phyloP scores from a whole-genome alignment of 1,140 invertebrate genomes.

The Leptopilina boulardi region DNA sequence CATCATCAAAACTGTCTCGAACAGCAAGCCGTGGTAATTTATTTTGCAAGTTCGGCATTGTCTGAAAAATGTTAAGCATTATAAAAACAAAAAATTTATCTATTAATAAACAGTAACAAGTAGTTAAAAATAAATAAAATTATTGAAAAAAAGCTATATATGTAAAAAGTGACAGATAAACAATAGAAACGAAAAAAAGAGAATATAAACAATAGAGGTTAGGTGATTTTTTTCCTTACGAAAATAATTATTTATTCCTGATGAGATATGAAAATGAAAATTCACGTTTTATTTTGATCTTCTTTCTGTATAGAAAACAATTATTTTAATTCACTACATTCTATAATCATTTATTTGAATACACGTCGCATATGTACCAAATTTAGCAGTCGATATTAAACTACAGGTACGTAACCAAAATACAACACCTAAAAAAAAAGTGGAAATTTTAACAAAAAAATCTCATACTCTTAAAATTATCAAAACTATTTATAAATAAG shows the following conservation, averaged over 20 bases:
- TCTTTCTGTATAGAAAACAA: not conserved
- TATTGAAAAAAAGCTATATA: not conserved
- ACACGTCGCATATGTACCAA: conserved; percentile 6
- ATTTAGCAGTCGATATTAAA: conserved; percentile 3
- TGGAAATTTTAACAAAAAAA: not conserved
- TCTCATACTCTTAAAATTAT: not conserved
- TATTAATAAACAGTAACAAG: too few relatives aligned
- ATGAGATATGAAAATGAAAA: not conserved
- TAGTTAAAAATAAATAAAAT: too few relatives aligned
- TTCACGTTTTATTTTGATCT: not conserved
- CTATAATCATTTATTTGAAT: not conserved
- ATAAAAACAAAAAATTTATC: too few relatives aligned
- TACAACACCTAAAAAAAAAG: not conserved
- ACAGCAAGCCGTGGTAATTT: conserved; percentile 65
- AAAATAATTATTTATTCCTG: not conserved
- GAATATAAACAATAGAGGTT: conserved; percentile 2
- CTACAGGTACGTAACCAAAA: not conserved
- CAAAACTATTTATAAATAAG: too few relatives aligned
- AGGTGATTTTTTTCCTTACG: not conserved
- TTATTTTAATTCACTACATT: conserved; percentile 9
- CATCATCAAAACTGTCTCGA: conserved; percentile 76
- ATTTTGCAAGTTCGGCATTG: conserved; percentile 50
- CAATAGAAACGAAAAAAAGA: too few relatives aligned
- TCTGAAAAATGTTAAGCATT: not conserved
- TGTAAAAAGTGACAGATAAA: not conserved